Percentiles rank a stretch among this genome's conserved stretches.
phyloP scores from a whole-genome alignment of 2,113 vertebrate genomes.

The Isichthys henryi region DNA sequence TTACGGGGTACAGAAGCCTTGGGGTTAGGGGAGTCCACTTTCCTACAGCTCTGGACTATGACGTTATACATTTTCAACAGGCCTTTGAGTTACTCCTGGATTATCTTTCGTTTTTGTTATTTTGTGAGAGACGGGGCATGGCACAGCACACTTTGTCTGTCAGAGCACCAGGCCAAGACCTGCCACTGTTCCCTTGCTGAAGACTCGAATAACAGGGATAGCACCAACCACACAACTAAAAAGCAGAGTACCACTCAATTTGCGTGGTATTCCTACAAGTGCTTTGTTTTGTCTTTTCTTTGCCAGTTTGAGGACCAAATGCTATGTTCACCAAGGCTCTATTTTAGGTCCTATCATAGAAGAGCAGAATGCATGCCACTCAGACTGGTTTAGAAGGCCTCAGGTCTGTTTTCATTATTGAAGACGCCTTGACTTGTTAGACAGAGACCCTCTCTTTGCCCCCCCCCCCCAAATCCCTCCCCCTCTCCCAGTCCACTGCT shows the following conservation, averaged over 20 bases:
- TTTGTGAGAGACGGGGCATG: conserved; percentile 15
- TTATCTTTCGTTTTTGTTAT: not conserved
- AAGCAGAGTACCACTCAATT: conserved; percentile 32
- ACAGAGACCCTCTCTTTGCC: not conserved
- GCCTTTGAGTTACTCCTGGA: conserved; percentile 8
- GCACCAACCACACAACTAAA: conserved; percentile 9
- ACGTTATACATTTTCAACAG: conserved; percentile 18
- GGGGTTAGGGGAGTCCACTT: not conserved
- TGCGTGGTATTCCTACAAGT: conserved; percentile 29
- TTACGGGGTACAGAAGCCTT: not conserved
- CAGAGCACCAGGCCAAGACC: conserved; percentile 2
- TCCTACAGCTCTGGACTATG: conserved; percentile 9
- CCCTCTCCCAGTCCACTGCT: conserved; percentile 46
- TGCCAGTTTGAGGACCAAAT: conserved; percentile 9
- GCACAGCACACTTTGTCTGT: conserved; percentile 12
- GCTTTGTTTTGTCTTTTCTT: conserved; percentile 29
- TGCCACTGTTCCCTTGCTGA: conserved; percentile 15
- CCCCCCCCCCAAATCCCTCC: conserved; percentile 13
- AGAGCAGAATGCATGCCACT: conserved; percentile 11
- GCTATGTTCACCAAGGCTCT: not conserved
- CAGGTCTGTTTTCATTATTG: conserved; percentile 36
- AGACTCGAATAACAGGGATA: conserved; percentile 9
- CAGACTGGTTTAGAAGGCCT: conserved; percentile 12
- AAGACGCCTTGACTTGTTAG: conserved; percentile 16
- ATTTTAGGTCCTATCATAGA: not conserved